Conservation (phyloP, 1,140 invertebrate genomes). For the Bactericera cockerelli region DNA sequence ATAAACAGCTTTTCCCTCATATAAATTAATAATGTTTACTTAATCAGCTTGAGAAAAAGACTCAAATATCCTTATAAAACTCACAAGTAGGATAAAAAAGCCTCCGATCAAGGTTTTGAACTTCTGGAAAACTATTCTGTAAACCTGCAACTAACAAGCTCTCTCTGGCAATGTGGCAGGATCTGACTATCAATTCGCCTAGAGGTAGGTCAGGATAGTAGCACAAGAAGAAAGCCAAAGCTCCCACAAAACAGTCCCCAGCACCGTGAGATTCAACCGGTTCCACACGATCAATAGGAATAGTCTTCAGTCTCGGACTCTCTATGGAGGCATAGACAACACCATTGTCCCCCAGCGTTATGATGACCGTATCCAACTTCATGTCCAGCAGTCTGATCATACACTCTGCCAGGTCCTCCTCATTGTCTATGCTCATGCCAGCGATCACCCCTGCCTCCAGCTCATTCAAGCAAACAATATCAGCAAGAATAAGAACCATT, state of each 20-base stretch:
- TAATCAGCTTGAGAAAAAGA: too few species aligned
- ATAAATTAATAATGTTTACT: too few species aligned
- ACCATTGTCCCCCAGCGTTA: slow-evolving; percentile 63
- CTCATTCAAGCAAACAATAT: slow-evolving; percentile 86
- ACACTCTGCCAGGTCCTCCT: slow-evolving; percentile 23
- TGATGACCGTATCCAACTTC: slow-evolving; percentile 59
- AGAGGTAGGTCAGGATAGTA: slow-evolving; percentile 38
- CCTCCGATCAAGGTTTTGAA: slow-evolving; percentile 20
- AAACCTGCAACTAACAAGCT: slow-evolving; percentile 67
- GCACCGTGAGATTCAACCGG: slow-evolving; percentile 80
- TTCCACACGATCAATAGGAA: slow-evolving; percentile 32
- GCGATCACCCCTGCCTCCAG: slow-evolving; percentile 60
- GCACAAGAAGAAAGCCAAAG: slow-evolving; percentile 60
- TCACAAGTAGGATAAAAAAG: background rate
- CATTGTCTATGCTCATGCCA: slow-evolving; percentile 31
- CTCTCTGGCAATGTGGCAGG: slow-evolving; percentile 54
- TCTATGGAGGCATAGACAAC: slow-evolving; percentile 43
- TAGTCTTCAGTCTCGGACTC: slow-evolving; percentile 19
- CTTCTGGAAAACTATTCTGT: slow-evolving; percentile 60
- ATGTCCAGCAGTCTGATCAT: slow-evolving; percentile 26
- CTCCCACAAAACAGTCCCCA: slow-evolving; percentile 83
- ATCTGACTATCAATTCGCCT: slow-evolving; percentile 45
- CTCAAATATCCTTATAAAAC: too few species aligned
- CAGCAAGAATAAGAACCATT: slow-evolving; percentile 45
- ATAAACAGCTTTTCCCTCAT: too few species aligned